A percentile compares a stretch with the other conserved stretches of the same genome.
phyloP scores from a whole-genome alignment of 2,888 invertebrate species.

The Itoplectis maculator region DNA sequence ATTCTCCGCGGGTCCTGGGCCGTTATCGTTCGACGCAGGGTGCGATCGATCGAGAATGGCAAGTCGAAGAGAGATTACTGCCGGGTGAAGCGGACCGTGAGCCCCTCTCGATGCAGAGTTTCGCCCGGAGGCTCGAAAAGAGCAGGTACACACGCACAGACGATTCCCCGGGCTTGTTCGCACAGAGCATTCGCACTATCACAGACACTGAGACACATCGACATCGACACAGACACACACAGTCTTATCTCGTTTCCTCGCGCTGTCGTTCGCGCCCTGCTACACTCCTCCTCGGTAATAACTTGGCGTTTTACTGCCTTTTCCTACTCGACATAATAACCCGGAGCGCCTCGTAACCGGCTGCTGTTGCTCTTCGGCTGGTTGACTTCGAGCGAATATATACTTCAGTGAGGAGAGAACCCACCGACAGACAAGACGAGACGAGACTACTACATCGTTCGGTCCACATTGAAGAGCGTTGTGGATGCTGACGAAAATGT shows the following conservation, averaged over 20 bases:
- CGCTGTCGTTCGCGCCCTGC: slow-evolving; percentile 41
- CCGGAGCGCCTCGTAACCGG: slow-evolving; percentile 17
- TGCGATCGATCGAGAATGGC: slow-evolving; percentile 61
- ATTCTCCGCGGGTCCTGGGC: slow-evolving; percentile 31
- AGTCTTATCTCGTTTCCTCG: slow-evolving; percentile 50
- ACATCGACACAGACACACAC: too few relatives aligned
- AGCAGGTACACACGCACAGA: slow-evolving; percentile 14
- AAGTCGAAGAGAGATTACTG: slow-evolving; percentile 57
- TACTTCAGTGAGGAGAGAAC: background rate
- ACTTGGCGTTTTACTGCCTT: slow-evolving; percentile 55
- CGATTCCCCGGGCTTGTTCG: slow-evolving; percentile 40
- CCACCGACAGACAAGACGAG: background rate
- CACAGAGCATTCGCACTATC: background rate
- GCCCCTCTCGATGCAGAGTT: slow-evolving; percentile 41
- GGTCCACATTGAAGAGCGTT: background rate
- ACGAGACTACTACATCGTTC: background rate
- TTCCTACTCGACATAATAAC: slow-evolving; percentile 53
- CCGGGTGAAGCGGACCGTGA: slow-evolving; percentile 53
- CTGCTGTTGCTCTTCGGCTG: slow-evolving; percentile 2
- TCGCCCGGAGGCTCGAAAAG: slow-evolving; percentile 24
- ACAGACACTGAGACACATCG: too few relatives aligned
- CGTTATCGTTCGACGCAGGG: slow-evolving; percentile 57
- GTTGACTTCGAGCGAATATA: slow-evolving; percentile 15
- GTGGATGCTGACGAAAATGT: background rate
- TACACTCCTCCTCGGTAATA: slow-evolving; percentile 40